phyloP scores from a whole-genome alignment of 2,797 vertebrate species.

The Lacerta viridis region DNA sequence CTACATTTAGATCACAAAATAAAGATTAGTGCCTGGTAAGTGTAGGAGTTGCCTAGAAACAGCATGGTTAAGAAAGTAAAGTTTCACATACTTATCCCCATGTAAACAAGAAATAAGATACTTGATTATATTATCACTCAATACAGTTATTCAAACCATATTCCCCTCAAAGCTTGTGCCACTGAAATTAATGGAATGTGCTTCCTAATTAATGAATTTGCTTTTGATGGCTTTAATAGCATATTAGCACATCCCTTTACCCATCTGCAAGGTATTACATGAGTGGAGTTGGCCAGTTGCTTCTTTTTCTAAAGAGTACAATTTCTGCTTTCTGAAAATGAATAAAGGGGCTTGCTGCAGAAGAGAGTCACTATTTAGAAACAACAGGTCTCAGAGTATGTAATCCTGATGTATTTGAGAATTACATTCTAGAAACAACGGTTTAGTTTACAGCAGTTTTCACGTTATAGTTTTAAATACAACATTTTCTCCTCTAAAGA shows the following conservation, averaged over 20 bases:
- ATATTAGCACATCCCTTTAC: not conserved
- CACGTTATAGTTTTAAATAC: not conserved
- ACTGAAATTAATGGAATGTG: not conserved
- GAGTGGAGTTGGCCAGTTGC: not conserved
- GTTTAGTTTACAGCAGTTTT: not conserved
- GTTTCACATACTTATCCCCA: not conserved
- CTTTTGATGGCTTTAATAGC: not conserved
- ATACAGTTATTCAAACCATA: not conserved
- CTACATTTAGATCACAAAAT: not conserved
- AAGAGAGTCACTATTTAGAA: not conserved
- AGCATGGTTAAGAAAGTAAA: not conserved
- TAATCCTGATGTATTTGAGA: not conserved
- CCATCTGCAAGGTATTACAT: not conserved
- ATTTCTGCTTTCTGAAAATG: not conserved
- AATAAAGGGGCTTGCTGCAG: slow-evolving; percentile 1
- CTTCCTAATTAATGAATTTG: not conserved
- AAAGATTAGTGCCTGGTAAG: not conserved
- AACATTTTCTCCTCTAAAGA: not conserved
- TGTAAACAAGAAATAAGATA: not conserved
- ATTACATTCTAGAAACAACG: not conserved
- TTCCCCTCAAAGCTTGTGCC: not conserved
- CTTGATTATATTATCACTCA: not conserved
- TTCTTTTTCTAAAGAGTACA: not conserved
- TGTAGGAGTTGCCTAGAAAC: not conserved
- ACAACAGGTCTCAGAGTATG: not conserved